Evolutionary conservation across 2,113 vertebrate species (phyloP).

Genomic region (Ceuthmochares aereus): DNA sequence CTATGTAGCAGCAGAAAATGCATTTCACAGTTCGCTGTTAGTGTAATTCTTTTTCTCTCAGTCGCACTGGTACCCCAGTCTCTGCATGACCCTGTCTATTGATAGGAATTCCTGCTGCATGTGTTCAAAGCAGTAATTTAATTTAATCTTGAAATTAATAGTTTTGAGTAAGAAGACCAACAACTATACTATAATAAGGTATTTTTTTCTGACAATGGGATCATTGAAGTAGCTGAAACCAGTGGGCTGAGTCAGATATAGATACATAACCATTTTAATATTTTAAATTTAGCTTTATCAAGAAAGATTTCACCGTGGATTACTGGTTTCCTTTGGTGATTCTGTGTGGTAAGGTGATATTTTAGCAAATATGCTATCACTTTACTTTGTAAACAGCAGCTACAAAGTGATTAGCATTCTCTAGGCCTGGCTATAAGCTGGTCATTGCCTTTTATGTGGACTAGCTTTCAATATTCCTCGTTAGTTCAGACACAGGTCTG

Average conservation of each 20-base stretch:
- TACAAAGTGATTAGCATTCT: background rate
- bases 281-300: background rate
- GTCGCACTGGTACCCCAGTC: background rate
- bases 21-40: background rate
- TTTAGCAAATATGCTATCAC: background rate
- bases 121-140: background rate
- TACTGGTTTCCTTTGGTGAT: background rate
- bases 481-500: background rate
- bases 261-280: background rate
- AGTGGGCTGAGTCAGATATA: background rate
- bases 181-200: background rate
- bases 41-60: background rate
- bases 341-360: background rate
- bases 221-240: background rate
- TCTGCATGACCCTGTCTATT: background rate
- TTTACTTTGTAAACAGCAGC: background rate
- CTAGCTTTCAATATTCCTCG: rapidly evolving
- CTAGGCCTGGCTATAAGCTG: background rate
- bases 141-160: background rate
- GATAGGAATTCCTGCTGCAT: background rate
- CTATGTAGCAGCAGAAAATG: background rate
- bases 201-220: background rate
- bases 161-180: background rate
- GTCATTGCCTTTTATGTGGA: background rate
- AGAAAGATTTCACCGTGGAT: background rate